Base-by-base conservation (phyloP, 1,140 invertebrate species). In the Zaprionus gabonicus region DNA sequence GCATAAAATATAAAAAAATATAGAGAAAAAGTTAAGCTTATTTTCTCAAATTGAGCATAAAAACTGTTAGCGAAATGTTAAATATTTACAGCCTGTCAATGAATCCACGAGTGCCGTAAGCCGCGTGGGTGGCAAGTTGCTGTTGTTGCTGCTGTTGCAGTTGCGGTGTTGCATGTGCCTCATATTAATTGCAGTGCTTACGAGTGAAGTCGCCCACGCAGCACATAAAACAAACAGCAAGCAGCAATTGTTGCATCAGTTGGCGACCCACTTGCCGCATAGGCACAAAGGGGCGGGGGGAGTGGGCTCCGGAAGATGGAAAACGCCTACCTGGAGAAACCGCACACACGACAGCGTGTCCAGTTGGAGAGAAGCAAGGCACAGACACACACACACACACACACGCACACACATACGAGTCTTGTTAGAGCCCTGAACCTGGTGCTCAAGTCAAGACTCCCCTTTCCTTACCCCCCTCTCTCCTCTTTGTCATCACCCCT, bases 141-240 rank as follows among this genome's bases (percentile, higher is more conserved):
- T 76, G 65, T 27, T 65, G 17, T 6, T 59, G 27, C n/a, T 71
- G 62, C n/a, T 72, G 44, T 12, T 58, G 60, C n/a, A 36, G 70
- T 9, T 53, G 20, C 13, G 46, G 41, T 74, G 31, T 74, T 85
- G 70, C 82, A 85, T 85, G 70, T 81, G 79, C 70, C 70, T 71
- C 56, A 70, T 86, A 86, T 87, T 86, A 87, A 88, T 88, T 87
- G 83, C 83, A 78, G 57, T 78, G 78, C 75, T 86, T 86, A 82
- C 69, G 55, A 69, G 69, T 55, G 64, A 70, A 53, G 59, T 71
- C 82, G 71, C 82, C 82, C 82, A 85, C 82, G 53, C 76, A 44
- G 46, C 78, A 71, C 75, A 75, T 72, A 81, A 83, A 83, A 82
- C 71, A 86, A 86, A 79, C 81, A 73, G 53, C 58, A 76, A 71